Base-by-base conservation (phyloP, 2,113 vertebrate genomes). In the Hemibagrus wyckioides region DNA sequence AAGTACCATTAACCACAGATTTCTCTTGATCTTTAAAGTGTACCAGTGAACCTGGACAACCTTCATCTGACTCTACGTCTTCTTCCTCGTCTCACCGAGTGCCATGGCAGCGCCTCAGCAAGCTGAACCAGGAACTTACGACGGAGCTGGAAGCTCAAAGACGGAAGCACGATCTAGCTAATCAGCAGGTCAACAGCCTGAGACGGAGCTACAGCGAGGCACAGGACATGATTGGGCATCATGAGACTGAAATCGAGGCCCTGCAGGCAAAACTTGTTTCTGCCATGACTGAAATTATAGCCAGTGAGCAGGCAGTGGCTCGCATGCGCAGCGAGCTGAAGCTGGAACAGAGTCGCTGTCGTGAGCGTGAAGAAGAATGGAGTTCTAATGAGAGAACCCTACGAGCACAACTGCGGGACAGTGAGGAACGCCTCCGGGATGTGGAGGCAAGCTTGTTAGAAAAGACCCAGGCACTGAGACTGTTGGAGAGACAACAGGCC, bases 21-120 rank as follows among this genome's bases (percentile, higher is more conserved):
- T 99, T 94, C 97, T 95, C 96, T 97, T 96, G 92, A 96, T 99
- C 96, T 99, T 99, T 98, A 96, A 99, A 99, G 97, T 98, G 94
- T 88, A 80, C 93, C 77, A 90, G 92, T 56, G 57, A 92, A 28
- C n/a, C 67, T 41, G 82, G 50, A 82, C 85, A 86, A 30, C 41
- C 85, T 79, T 76, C 67, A 17, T 39, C 88, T 91, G 95, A 96
- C 94, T 94, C 95, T 88, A 93, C 96, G 93, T 94, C 96, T 91
- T 93, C 94, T 91, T 90, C 96, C 82, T 96, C 97, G 85, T 95
- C 96, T 1, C 90, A 89, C 86, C 89, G 95, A 96, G 95, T 89
- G 93, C 97, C 95, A 65, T 98, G 96, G 97, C 96, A 98, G 94
- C 96, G 94, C 90, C 96, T 97, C 88, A 97, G 97, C 93, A 96